phyloP scores from a whole-genome alignment of 2,888 invertebrate species.

The Coenonympha glycerion region DNA sequence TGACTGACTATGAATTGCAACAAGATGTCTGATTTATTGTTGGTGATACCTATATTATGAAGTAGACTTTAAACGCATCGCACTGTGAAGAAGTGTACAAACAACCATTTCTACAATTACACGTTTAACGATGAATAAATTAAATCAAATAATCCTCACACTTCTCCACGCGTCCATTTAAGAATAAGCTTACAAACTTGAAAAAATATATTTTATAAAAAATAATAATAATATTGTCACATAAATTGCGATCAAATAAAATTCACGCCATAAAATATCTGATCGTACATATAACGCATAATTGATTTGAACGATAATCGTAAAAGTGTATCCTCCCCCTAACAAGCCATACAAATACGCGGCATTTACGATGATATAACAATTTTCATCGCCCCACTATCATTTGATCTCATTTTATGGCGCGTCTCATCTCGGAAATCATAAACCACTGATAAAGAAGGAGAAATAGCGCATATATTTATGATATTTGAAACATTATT shows the following conservation, averaged over 20 bases:
- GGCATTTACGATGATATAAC: slow-evolving; percentile 8
- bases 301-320: slow-evolving; percentile 16
- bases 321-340: slow-evolving; percentile 13
- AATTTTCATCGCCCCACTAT: slow-evolving; percentile 12
- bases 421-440: slow-evolving; percentile 6
- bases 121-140: no score
- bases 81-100: no score
- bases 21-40: no score
- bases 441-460: background rate
- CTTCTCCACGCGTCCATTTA: no score
- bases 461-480: background rate
- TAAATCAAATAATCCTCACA: no score
- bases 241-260: slow-evolving; percentile 1
- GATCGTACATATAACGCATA: slow-evolving; percentile 6
- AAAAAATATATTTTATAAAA: no score
- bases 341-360: slow-evolving; percentile 19
- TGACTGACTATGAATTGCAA: no score
- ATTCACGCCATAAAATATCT: slow-evolving; percentile 6
- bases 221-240: background rate
- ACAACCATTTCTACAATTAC: no score
- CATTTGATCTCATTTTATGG: slow-evolving; percentile 11
- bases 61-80: no score
- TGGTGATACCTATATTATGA: no score
- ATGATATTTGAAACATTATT: no score
- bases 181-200: no score